Base-by-base conservation (phyloP, 2,888 invertebrate species). In the Subacronicta megacephala region DNA sequence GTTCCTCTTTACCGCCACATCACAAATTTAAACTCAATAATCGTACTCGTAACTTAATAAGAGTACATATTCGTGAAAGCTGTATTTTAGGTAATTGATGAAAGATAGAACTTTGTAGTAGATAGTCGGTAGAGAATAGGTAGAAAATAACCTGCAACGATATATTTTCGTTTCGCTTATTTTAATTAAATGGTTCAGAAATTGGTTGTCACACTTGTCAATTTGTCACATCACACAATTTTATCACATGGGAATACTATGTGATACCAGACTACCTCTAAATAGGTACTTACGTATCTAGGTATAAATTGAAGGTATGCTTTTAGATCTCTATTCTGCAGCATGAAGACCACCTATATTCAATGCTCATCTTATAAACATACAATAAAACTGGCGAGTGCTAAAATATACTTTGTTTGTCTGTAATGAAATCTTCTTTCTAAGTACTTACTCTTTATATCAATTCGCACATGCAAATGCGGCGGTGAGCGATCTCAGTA, bases 381-480 rank as follows among this genome's bases (percentile, higher is more conserved):
- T 36, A 1, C 16, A 26, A 40, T 16, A 9, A 29, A 46, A 18
- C 12, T 37, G 20, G 12, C 26, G 44, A 36, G 42, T 47, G 47
- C 41, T 50, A 60, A 57, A 60, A 42, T 42, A 53, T 38, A 35
- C 18, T 59, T 52, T 17, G 50, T 65, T 40, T 58, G 47, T 45
- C 36, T 33, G 52, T 38, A 53, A 42, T 31, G 15, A 47, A 66
- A 53, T 33, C 42, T 59, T 20, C 18, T 46, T 33, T 33, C 44
- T 18, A 46, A 43, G 43, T 47, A 60, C 36, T 49, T 10, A 42
- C 42, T 64, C 54, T 54, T 61, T 61, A 68, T 54, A 64, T 61
- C 62, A 62, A 38, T 64, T 64, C 54, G 68, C 64, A 67, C 62
- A 54, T 68, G 49, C 62, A 67, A 54, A 67, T 54, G 49, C 35